Evolutionary conservation across 2,113 vertebrate genomes (phyloP), one percentile per base, ranked within the genome.

Genomic region (Caloenas nicobarica): DNA sequence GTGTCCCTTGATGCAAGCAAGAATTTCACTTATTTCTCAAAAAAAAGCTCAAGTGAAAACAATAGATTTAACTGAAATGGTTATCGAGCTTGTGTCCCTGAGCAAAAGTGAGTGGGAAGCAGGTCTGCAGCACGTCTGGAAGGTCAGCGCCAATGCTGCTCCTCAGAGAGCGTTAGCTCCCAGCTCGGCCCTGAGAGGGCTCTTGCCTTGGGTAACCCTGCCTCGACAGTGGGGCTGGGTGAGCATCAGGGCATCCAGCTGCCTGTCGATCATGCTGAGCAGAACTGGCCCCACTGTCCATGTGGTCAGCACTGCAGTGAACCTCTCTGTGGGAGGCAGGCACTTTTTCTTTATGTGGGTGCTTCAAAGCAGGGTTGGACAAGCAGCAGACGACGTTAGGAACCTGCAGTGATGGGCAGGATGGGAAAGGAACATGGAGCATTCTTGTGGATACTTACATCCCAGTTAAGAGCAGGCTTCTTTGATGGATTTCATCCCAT

Each of bases 211-310:
- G 28, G 13, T 57, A 25, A 10, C 4, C 7, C 64, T 82, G n/a
- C 33, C 44, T 44, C 4, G 2, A 16, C 9, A 3, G 10, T 12
- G 13, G 36, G 24, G 16, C 58, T 86, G 28, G 34, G 13, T 29
- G 61, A 29, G 12, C 0, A 0, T 16, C 50, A 13, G 51, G 31
- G 26, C 40, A 34, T 8, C 3, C 7, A 77, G 11, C 38, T 7
- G 0, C 0, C 1, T 16, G 42, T 22, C 21, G 9, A 51, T n/a
- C 10, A 2, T 0, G 1, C 17, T 3, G 2, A 33, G 25, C 57
- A 64, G 65, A 26, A 40, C 38, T 60, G 34, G 3, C 33, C 54
- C 19, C 6, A 2, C 5, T 9, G 1, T 53, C 16, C 12, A 3
- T 0, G 0, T 2, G 2, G 25, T 34, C 71, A 36, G n/a, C 0